Percentiles rank a stretch among this genome's conserved stretches.
Conservation (phyloP, 2,888 invertebrate species). For the Athrips mouffetella region DNA sequence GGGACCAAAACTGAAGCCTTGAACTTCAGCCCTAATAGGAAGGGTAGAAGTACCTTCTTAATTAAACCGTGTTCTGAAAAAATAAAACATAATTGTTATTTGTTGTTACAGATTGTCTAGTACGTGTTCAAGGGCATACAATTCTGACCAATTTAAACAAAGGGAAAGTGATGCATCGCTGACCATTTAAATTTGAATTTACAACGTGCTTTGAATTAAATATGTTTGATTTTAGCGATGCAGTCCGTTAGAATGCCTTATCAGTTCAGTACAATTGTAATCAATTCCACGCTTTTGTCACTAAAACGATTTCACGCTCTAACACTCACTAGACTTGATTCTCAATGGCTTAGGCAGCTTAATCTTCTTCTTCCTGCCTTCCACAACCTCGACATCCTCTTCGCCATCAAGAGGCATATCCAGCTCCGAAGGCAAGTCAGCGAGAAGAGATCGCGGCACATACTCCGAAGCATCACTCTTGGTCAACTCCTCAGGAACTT, state of each 20-base stretch:
- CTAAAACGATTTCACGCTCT: too few relatives aligned
- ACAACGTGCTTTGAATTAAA: background rate
- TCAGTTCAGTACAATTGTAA: too few relatives aligned
- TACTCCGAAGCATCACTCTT: conserved; percentile 77
- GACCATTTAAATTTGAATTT: too few relatives aligned
- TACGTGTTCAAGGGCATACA: too few relatives aligned
- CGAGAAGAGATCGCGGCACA: conserved; percentile 81
- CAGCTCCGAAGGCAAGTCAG: conserved; percentile 82
- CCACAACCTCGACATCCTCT: conserved; percentile 63
- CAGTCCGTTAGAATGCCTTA: background rate
- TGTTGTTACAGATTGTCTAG: too few relatives aligned
- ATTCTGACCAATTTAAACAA: too few relatives aligned
- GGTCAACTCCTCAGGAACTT: conserved; percentile 82
- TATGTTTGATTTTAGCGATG: background rate
- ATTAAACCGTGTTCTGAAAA: conserved; percentile 87
- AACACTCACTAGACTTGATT: conserved; percentile 68
- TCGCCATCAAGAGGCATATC: conserved; percentile 83
- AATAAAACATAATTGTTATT: conserved; percentile 18
- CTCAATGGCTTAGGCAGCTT: conserved; percentile 74
- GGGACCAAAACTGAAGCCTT: conserved; percentile 91
- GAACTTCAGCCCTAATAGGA: conserved; percentile 90
- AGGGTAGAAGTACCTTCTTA: conserved; percentile 90
- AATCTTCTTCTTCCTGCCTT: conserved; percentile 72
- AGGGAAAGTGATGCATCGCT: too few relatives aligned
- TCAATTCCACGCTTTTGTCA: background rate